Percentiles rank a stretch among this genome's conserved stretches.
Conservation (phyloP, 2,797 vertebrate species). For the Tarsius wallacei region DNA sequence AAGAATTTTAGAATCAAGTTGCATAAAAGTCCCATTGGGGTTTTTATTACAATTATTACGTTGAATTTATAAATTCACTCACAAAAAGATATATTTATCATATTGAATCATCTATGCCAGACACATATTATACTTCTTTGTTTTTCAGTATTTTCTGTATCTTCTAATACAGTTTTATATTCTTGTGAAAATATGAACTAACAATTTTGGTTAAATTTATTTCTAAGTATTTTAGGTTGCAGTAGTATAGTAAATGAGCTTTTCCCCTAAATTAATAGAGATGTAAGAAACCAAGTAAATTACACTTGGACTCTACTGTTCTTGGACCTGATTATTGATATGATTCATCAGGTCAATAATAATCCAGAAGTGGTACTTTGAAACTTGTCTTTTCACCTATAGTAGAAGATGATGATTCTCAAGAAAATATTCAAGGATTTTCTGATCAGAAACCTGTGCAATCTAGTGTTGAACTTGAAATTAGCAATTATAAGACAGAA, state of each 20-base stretch:
- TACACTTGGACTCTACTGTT: background rate
- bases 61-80: slow-evolving; percentile 4
- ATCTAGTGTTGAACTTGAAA: slow-evolving; percentile 53
- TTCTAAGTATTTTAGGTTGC: background rate
- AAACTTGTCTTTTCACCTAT: slow-evolving; percentile 42
- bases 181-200: slow-evolving; percentile 27
- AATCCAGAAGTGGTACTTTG: background rate
- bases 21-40: background rate
- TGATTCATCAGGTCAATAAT: background rate
- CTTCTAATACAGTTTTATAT: background rate
- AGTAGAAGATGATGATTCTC: slow-evolving; percentile 13
- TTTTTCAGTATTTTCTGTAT: slow-evolving; percentile 40
- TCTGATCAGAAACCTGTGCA: slow-evolving; percentile 46
- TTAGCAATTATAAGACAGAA: background rate
- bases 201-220: slow-evolving; percentile 28
- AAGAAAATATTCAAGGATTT: slow-evolving; percentile 20
- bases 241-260: background rate
- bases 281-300: background rate
- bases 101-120: background rate
- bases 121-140: background rate
- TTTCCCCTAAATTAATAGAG: background rate
- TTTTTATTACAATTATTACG: slow-evolving; percentile 40
- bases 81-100: background rate
- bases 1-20: slow-evolving; percentile 19
- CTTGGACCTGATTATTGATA: slow-evolving; percentile 13